Evolutionary conservation across 53 echinoderm and acorn worm species (phyloP).

Genomic region (Paracentrotus lividus): DNA sequence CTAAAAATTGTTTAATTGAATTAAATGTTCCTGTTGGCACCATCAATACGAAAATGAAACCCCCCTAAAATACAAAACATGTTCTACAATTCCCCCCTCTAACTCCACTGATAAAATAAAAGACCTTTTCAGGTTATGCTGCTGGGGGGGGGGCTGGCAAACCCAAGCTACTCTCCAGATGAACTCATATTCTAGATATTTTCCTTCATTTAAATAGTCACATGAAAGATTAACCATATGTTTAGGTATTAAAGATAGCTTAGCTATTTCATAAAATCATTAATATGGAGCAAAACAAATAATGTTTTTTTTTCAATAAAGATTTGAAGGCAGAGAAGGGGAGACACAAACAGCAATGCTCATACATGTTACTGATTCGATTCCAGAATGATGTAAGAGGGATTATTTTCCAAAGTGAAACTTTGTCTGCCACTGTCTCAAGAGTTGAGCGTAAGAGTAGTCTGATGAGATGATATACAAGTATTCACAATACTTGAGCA

Average conservation of each 20-base stretch:
- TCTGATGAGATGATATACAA: not conserved
- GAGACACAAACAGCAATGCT: slow-evolving; percentile 1
- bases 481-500: not conserved
- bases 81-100: too few species aligned
- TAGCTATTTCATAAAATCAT: not conserved
- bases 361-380: not conserved
- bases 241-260: not conserved
- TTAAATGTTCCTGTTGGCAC: too few species aligned
- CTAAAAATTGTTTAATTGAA: too few species aligned
- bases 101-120: too few species aligned
- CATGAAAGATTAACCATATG: not conserved
- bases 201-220: not conserved
- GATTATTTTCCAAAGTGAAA: not conserved
- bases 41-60: too few species aligned
- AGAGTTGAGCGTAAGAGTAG: slow-evolving; percentile 13
- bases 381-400: not conserved
- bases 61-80: too few species aligned
- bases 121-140: too few species aligned
- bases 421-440: slow-evolving; percentile 19
- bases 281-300: slow-evolving; percentile 40
- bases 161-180: not conserved
- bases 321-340: not conserved
- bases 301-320: too few species aligned
- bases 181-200: not conserved
- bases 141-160: too few species aligned